Evolutionary conservation across 2,113 vertebrate species (phyloP).

Genomic region (Panthera leo): DNA sequence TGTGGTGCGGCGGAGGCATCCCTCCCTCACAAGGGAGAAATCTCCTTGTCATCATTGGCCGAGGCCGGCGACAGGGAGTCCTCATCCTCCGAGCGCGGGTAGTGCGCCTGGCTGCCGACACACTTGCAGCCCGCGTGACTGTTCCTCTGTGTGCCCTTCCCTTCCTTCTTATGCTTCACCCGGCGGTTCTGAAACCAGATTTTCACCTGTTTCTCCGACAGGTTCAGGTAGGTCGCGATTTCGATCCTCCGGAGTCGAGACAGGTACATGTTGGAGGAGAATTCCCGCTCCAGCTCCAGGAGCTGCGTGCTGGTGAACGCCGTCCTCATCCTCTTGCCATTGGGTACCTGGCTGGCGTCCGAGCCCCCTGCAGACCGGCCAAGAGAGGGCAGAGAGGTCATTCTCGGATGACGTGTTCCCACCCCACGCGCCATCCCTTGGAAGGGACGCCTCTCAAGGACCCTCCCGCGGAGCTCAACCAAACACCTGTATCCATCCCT

Average conservation of each 20-base stretch:
- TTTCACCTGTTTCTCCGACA: constrained; percentile 99
- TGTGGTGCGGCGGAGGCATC: background rate
- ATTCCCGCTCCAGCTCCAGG: constrained; percentile 97
- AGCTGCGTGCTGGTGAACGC: constrained; percentile 99
- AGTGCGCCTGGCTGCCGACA: constrained; percentile 90
- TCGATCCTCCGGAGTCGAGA: constrained; percentile 97
- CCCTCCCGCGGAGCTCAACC: background rate
- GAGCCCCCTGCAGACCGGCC: constrained; percentile 86
- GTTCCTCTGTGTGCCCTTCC: constrained; percentile 93
- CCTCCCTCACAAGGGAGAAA: constrained; percentile 88
- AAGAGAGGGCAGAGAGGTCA: constrained; percentile 43
- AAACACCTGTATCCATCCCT: background rate
- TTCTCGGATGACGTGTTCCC: background rate
- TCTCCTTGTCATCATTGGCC: constrained; percentile 93
- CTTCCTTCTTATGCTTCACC: constrained; percentile 99
- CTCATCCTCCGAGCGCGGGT: constrained; percentile 95
- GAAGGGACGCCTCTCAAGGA: background rate
- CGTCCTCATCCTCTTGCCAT: constrained; percentile 98
- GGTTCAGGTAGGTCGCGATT: constrained; percentile 97
- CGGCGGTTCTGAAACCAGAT: constrained; percentile 99
- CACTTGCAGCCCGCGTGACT: constrained; percentile 94
- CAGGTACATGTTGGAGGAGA: constrained; percentile 99
- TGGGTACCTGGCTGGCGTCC: constrained; percentile 91
- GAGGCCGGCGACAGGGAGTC: constrained; percentile 96
- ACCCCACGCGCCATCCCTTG: background rate